phyloP scores from a whole-genome alignment of 2,797 vertebrate genomes.

The Psittacula echo region DNA sequence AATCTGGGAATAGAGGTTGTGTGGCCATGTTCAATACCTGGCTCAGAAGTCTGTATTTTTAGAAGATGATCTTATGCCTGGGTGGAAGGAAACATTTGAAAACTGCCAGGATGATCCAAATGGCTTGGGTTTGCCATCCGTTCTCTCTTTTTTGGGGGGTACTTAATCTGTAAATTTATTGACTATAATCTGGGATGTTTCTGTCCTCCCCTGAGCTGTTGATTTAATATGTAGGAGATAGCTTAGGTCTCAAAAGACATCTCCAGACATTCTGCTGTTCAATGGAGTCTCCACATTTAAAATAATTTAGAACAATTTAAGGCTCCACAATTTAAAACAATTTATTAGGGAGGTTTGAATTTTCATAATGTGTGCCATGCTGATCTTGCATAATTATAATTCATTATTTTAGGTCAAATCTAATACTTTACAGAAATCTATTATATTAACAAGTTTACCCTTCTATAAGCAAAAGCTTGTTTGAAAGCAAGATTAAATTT shows the following conservation, averaged over 20 bases:
- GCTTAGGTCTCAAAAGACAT: neutral
- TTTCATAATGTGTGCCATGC: neutral
- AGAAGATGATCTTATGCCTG: neutral
- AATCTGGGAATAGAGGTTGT: neutral
- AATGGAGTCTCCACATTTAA: neutral
- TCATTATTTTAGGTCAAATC: constrained; percentile 29
- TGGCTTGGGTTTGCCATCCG: neutral
- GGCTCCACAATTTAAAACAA: neutral
- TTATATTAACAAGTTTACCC: neutral
- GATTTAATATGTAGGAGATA: neutral
- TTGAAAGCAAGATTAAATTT: constrained; percentile 49
- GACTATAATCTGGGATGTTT: neutral
- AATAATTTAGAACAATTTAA: neutral
- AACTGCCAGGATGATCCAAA: neutral
- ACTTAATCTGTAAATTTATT: neutral
- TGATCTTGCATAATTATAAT: constrained; percentile 4
- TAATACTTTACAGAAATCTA: constrained; percentile 14
- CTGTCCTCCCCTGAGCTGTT: neutral
- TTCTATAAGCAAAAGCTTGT: neutral
- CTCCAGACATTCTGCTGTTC: neutral
- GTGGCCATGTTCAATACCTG: neutral
- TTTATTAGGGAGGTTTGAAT: neutral
- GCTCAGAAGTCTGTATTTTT: neutral
- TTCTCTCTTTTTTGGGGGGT: neutral
- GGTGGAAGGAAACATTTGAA: neutral